Evolutionary conservation across 2,113 vertebrate genomes (phyloP), one percentile per base, ranked within the genome.

Genomic region (Tachuris rubrigastra): DNA sequence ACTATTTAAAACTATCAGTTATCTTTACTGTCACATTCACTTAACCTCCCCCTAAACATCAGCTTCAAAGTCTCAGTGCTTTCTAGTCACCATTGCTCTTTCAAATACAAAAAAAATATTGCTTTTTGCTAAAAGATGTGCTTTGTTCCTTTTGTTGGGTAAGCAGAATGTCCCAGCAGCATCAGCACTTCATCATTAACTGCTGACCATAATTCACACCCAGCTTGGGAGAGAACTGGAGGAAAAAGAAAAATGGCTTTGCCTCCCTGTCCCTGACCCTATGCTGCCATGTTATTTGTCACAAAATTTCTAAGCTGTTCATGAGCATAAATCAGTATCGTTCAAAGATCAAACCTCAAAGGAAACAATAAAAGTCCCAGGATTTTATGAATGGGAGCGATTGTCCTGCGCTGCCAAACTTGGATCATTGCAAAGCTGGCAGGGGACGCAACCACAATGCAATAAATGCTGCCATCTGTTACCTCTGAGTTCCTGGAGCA

Each of bases 311-410:
- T 23, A 79, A 58, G 44, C 78, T 0, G 0, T 47, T 74, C 77
- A 5, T 16, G 24, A 84, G 27, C 62, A 67, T 83, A 91, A 95
- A 88, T 91, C 87, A 80, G 75, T 49, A 88, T 49, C 42, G 66
- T 88, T 91, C 62, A 76, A 72, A 93, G 93, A 30, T 15, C 50
- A 49, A 41, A 3, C 1, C 25, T 91, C 62, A 71, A 74, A 74
- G 67, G 87, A 69, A 87, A 93, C 63, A 86, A 80, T 84, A 42
- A 73, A 91, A 74, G 63, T 82, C 75, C 42, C 65, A 55, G 30
- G 33, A 72, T 88, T 96, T 97, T 97, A 96, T 95, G 95, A 96
- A 93, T 95, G 90, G 67, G 55, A 82, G 71, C 44, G 82, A 91
- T 86, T 96, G 92, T 93, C 35, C n/a, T 90, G 33, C 2, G 2